A percentile compares a stretch with the other conserved stretches of the same genome.
These are phyloP conservation scores for Pygoscelis adeliae DNA, from an alignment of 2,113 vertebrate species.

Conservation along the genomic window DNA sequence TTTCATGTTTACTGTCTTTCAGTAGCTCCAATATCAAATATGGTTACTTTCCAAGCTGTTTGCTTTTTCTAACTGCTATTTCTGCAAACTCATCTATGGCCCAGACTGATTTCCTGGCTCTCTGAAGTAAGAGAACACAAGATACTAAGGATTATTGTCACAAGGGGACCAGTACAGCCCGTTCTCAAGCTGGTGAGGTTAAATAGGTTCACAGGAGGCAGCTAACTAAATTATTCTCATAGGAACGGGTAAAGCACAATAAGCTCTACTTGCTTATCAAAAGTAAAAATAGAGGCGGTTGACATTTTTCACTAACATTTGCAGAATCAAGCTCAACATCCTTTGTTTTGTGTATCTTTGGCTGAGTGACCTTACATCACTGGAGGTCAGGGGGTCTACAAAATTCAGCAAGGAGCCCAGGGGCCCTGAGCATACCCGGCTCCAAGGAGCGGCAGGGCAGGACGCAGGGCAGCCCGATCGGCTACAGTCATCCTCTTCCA, in stretches of 20 bases:
- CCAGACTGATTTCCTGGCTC: neutral
- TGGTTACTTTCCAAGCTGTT: neutral
- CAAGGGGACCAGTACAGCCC: neutral
- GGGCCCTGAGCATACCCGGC: fast-evolving
- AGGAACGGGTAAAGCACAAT: neutral
- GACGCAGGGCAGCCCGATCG: neutral
- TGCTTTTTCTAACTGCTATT: neutral
- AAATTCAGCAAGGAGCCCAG: neutral
- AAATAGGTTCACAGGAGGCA: neutral
- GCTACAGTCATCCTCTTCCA: neutral
- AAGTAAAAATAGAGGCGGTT: neutral
- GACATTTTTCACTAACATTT: neutral
- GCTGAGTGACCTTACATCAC: neutral
- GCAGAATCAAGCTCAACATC: neutral
- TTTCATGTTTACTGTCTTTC: constrained; percentile 8
- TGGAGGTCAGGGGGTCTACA: neutral
- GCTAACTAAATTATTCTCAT: neutral
- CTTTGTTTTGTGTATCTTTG: neutral
- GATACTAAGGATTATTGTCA: neutral
- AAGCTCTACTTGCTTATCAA: neutral
- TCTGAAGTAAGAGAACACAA: neutral
- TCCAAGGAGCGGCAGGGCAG: neutral
- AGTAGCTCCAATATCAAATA: neutral
- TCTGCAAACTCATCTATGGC: neutral
- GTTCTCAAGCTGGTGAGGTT: neutral